Conservation (phyloP, 2,113 vertebrate genomes). For the Gracilinanus agilis region DNA sequence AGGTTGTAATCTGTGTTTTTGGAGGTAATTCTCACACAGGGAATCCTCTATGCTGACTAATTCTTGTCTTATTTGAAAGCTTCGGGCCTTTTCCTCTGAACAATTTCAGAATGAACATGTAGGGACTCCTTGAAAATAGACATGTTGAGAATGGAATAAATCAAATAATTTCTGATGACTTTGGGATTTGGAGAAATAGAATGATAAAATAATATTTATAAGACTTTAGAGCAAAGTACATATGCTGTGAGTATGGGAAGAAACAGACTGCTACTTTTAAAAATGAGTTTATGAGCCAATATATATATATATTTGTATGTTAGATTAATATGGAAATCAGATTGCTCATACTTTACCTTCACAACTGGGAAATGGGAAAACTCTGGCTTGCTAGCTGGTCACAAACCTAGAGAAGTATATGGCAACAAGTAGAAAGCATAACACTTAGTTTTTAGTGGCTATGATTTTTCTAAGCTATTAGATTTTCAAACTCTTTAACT, state of each 20-base stretch:
- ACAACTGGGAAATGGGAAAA: background rate
- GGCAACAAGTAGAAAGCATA: background rate
- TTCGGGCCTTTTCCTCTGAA: slow-evolving; percentile 41
- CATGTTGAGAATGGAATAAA: slow-evolving; percentile 58
- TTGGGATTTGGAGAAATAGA: slow-evolving; percentile 38
- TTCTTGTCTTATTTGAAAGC: slow-evolving; percentile 57
- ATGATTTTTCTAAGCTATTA: background rate
- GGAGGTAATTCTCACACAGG: background rate
- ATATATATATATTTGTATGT: background rate
- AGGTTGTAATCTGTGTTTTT: background rate
- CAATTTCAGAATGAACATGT: slow-evolving; percentile 11
- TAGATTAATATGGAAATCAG: slow-evolving; percentile 20
- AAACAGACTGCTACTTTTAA: background rate
- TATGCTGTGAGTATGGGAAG: background rate
- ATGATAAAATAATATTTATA: slow-evolving; percentile 21
- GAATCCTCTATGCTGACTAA: slow-evolving; percentile 36
- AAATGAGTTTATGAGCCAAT: background rate
- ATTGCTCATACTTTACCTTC: background rate
- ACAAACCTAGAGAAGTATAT: background rate
- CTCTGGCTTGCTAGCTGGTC: background rate
- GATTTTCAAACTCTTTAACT: background rate
- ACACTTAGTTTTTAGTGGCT: background rate
- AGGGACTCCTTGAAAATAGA: slow-evolving; percentile 44
- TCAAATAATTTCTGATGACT: slow-evolving; percentile 44
- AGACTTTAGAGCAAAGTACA: background rate